Evolutionary conservation across 1,140 invertebrate genomes (phyloP), one percentile per base, ranked within the genome.

Genomic region (Propsilocerus akamusi): DNA sequence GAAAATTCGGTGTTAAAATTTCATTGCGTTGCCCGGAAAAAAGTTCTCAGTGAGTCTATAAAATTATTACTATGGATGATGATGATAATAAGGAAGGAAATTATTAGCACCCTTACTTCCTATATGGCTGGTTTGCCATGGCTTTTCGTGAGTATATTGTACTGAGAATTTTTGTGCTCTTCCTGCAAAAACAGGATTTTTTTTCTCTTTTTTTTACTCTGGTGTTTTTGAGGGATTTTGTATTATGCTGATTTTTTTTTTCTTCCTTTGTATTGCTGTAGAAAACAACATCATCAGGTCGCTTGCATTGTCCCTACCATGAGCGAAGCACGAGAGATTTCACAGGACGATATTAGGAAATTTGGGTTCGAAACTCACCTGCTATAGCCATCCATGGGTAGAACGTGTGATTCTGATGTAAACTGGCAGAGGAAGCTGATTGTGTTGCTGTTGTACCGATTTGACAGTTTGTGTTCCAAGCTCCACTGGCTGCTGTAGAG

Each of bases 301-400:
- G 22, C 6, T 6, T 17, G 14, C 17, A 41, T 41, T 41, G 10
- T 41, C 14, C 34, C 14, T 17, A 14, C 12, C 34, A 41, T 17
- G n/a, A 14, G 34, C 34, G 10, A 5, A 37, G 7, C 14, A 14
- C 32, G 14, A 37, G 7, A 37, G 2, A 17, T 41, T 41, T 49
- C 50, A 28, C 25, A 57, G 49, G 51, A 53, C 48, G 54, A 17
- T 57, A 52, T 55, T 28, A 52, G 53, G 51, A 58, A 50, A 54
- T 53, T 53, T 55, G 55, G 54, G 58, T n/a, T n/a, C n/a, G 2
- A 20, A 53, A 75, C 83, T 82, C 69, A 93, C 90, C 90, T 91
- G 90, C 89, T 76, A 94, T 93, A 72, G 89, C 89, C 90, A 94
- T 94, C 90, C 90, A 93, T 54, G 90, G 90, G 72, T 94, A 94